Evolutionary conservation across 2,797 vertebrate genomes (phyloP), one percentile per base, ranked within the genome.

Genomic region (Labeo calbasu): DNA sequence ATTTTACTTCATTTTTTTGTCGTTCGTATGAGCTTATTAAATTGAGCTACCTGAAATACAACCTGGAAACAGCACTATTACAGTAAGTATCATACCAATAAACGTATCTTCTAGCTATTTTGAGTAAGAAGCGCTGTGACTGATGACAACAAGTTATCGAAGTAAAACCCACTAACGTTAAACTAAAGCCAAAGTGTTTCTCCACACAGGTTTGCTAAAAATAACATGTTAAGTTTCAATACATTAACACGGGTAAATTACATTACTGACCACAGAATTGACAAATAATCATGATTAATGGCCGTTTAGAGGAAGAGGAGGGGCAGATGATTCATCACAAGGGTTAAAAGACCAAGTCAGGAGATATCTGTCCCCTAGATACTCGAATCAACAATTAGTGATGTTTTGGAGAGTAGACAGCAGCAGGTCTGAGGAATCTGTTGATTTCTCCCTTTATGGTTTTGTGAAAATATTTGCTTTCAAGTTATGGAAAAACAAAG

Each of bases 311-410:
- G 14, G 32, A 85, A 77, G n/a, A 72, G 80, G 83, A 85, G 82
- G 59, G 57, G 61, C 71, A 53, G 50, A 73, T 48, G 46, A 11
- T 50, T 55, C 21, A 40, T 21, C 66, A 48, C 51, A 75, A n/a
- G 43, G 66, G 59, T 81, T 78, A 79, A 84, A 84, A 81, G 53
- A 65, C 32, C 19, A 19, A 46, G 66, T 69, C 77, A 70, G 51
- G 48, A 46, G 81, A 61, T 51, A 17, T 59, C 32, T 78, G 21
- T 40, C 0, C 55, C 40, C 19, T 61, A 66, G 13, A 57, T 57
- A 65, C 63, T 21, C 11, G 2, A 84, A 71, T 68, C 32, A 71
- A 8, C 51, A 23, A 28, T 78, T 40, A 28, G 23, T 61, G 23
- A 85, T 87, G 83, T 82, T 82, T 82, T 66, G 78, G 61, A 28